A percentile compares a stretch with the other conserved stretches of the same genome.
Evolutionary conservation across 2,888 invertebrate species (phyloP).

Genomic region (Dynastes maya): DNA sequence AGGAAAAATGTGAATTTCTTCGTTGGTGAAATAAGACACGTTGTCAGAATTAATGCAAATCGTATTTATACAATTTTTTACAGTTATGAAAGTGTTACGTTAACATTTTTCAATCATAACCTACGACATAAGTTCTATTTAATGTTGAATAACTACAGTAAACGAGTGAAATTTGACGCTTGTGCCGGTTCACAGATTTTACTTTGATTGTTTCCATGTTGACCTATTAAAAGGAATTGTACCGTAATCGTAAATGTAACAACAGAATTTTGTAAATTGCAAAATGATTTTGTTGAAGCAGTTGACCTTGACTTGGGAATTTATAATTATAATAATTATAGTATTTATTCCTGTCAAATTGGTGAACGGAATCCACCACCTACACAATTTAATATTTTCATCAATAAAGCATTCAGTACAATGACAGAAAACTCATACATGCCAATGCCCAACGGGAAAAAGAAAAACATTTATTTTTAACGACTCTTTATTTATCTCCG

Average conservation of each 20-base stretch:
- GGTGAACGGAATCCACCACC: slow-evolving; percentile 13
- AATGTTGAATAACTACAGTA: slow-evolving; percentile 28
- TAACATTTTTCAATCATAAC: slow-evolving; percentile 36
- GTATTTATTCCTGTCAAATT: slow-evolving; percentile 14
- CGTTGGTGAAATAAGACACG: slow-evolving; percentile 2
- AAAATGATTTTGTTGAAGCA: background rate
- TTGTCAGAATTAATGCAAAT: slow-evolving; percentile 1
- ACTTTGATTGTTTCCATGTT: slow-evolving; percentile 36
- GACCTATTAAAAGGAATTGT: slow-evolving; percentile 33
- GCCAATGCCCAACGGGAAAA: background rate
- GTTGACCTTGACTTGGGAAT: slow-evolving; percentile 9
- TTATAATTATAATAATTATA: slow-evolving; percentile 17
- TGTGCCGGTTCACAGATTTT: slow-evolving; percentile 37
- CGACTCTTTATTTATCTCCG: slow-evolving; percentile 11
- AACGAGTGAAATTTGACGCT: slow-evolving; percentile 35
- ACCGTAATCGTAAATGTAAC: slow-evolving; percentile 22
- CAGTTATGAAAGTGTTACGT: slow-evolving; percentile 44
- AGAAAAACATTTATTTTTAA: slow-evolving; percentile 30
- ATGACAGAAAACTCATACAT: no score
- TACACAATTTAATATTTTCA: background rate
- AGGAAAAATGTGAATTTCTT: background rate
- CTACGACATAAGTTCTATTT: slow-evolving; percentile 36
- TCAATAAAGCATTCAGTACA: background rate
- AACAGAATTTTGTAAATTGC: slow-evolving; percentile 19
- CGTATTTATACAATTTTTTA: slow-evolving; percentile 26